Conservation (phyloP, 2,797 vertebrate genomes). For the Danio kyathit region DNA sequence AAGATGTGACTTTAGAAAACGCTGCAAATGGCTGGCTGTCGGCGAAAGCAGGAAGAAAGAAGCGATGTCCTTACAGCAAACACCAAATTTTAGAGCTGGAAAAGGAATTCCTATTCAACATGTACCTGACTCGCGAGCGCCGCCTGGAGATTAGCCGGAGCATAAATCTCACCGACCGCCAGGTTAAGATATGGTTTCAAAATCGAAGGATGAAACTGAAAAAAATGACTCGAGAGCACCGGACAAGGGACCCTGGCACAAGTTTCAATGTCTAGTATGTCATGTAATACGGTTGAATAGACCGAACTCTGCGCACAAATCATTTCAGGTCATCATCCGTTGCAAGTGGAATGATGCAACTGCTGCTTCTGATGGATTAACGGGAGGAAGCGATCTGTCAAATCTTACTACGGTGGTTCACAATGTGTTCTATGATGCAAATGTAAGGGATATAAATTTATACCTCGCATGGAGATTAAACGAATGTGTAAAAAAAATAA, state of each 20-base stretch:
- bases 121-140: constrained; percentile 76
- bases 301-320: constrained; percentile 22
- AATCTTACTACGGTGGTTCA: constrained; percentile 1
- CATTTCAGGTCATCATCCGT: constrained; percentile 9
- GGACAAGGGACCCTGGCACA: constrained; percentile 34
- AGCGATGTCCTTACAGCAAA: constrained; percentile 50
- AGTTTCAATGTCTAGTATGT: constrained; percentile 49
- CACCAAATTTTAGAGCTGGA: constrained; percentile 58
- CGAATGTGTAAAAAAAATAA: neutral
- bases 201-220: constrained; percentile 64
- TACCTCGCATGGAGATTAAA: constrained; percentile 17
- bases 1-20: constrained; percentile 62
- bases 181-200: constrained; percentile 63
- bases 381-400: constrained; percentile 7
- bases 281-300: constrained; percentile 9
- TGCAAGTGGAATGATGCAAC: constrained; percentile 26
- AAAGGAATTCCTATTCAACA: constrained; percentile 57
- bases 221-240: constrained; percentile 57
- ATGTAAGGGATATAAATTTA: constrained; percentile 4
- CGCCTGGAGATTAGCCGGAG: constrained; percentile 78
- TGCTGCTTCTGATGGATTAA: constrained; percentile 32
- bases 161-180: constrained; percentile 52
- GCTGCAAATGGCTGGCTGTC: constrained; percentile 55
- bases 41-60: constrained; percentile 50
- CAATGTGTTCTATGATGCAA: constrained; percentile 11